Evolutionary conservation across 2,888 invertebrate genomes (phyloP).

Genomic region (Heterodera filipjevi): DNA sequence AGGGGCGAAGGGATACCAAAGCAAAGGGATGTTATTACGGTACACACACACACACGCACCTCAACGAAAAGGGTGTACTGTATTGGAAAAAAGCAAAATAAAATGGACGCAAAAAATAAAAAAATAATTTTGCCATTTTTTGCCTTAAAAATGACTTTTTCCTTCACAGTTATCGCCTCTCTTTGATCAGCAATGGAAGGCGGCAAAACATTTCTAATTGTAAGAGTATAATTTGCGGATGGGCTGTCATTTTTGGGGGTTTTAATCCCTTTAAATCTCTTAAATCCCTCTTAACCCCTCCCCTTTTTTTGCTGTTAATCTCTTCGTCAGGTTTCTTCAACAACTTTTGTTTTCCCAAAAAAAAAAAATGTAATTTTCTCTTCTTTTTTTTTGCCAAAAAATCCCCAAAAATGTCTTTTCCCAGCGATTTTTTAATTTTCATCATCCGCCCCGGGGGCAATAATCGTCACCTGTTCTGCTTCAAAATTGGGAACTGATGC

Average conservation of each 20-base stretch:
- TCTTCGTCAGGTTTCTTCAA: neutral
- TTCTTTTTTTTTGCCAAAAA: neutral
- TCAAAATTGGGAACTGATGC: neutral
- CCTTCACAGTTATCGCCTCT: neutral
- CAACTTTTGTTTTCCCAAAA: neutral
- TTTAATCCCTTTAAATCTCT: neutral
- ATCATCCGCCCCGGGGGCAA: neutral
- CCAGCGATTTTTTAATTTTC: constrained; percentile 6
- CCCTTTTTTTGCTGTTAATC: neutral
- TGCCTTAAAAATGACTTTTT: neutral
- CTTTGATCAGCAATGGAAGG: constrained; percentile 1
- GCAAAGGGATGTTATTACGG: neutral
- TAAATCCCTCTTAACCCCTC: neutral
- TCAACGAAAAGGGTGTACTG: neutral
- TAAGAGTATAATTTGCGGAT: neutral
- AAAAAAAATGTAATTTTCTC: neutral
- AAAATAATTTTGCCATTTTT: neutral
- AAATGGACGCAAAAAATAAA: no score
- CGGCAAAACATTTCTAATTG: constrained; percentile 2
- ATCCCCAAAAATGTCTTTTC: neutral
- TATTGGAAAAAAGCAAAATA: neutral
- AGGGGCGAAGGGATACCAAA: neutral
- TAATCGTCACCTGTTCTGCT: constrained; percentile 1
- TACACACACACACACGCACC: neutral
- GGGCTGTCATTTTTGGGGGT: neutral